These are phyloP conservation scores for Agrochola circellaris DNA, from an alignment of 2,888 invertebrate species.

Conservation along the genomic window DNA sequence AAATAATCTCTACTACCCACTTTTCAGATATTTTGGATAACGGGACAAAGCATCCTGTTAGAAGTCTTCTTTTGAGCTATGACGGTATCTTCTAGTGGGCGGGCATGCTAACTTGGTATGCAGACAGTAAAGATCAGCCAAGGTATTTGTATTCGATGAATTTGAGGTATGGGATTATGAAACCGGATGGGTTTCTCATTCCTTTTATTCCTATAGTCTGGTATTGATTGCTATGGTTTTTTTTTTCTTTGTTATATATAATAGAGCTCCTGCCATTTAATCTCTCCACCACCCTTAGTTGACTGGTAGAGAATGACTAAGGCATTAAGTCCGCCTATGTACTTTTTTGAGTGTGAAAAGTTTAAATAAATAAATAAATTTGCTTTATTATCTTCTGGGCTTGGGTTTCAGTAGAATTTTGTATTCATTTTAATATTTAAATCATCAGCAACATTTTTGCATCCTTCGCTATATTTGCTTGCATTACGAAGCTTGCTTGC, in stretches of 20 bases:
- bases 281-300: too few relatives aligned
- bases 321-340: too few relatives aligned
- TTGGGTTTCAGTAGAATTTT: background rate
- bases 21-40: constrained; percentile 54
- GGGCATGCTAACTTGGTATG: constrained; percentile 24
- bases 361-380: too few relatives aligned
- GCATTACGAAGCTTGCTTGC: background rate
- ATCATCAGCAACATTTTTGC: background rate
- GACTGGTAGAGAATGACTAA: too few relatives aligned
- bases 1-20: constrained; percentile 64
- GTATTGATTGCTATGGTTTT: background rate
- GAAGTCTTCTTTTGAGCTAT: constrained; percentile 27
- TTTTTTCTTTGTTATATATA: too few relatives aligned
- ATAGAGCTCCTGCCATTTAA: too few relatives aligned
- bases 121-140: constrained; percentile 28
- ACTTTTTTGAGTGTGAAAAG: too few relatives aligned
- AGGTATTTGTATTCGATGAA: constrained; percentile 20
- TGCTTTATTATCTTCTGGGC: background rate
- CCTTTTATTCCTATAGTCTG: background rate
- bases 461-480: background rate
- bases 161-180: constrained; percentile 17
- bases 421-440: background rate
- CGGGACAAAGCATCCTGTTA: constrained; percentile 71
- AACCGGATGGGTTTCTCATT: constrained; percentile 37
- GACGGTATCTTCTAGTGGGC: constrained; percentile 40